Conservation (phyloP, 92 coral and sea anemone species). For the Phenganax subtilis region DNA sequence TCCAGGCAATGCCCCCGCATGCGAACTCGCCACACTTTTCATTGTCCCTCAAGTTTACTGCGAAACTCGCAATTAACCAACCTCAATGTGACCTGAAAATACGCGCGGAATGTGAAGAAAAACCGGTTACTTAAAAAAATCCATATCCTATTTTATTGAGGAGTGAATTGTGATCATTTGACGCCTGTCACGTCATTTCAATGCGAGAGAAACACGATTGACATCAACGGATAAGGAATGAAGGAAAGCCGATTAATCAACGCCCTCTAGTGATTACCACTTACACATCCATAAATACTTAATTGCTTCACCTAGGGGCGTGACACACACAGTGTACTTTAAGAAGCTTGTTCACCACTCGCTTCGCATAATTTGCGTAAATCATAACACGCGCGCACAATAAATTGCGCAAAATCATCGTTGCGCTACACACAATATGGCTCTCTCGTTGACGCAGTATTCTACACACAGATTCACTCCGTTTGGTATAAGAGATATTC, state of each 20-base stretch:
- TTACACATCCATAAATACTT: background rate
- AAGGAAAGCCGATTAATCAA: slow-evolving; percentile 23
- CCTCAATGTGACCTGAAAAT: too few relatives aligned
- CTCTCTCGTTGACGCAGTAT: background rate
- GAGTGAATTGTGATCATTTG: too few relatives aligned
- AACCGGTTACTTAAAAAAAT: too few relatives aligned
- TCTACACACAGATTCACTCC: slow-evolving; percentile 8
- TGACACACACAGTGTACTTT: background rate
- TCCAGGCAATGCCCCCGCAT: too few relatives aligned
- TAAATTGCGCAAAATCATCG: background rate
- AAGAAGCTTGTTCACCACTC: background rate
- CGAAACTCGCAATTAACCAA: too few relatives aligned
- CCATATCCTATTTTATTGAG: too few relatives aligned
- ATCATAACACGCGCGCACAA: background rate
- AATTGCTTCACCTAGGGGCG: slow-evolving; percentile 1
- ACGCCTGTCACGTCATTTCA: too few relatives aligned
- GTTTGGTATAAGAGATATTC: slow-evolving; percentile 28
- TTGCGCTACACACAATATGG: background rate
- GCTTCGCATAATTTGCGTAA: slow-evolving; percentile 1
- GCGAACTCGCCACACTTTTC: too few relatives aligned
- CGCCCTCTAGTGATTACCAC: slow-evolving; percentile 11
- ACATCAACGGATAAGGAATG: slow-evolving; percentile 19
- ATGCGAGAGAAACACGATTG: background rate
- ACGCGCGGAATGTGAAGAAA: too few relatives aligned
- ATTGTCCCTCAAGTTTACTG: too few relatives aligned